Evolutionary conservation across 1,140 invertebrate genomes (phyloP).

Genomic region (Teleogryllus occipitalis): DNA sequence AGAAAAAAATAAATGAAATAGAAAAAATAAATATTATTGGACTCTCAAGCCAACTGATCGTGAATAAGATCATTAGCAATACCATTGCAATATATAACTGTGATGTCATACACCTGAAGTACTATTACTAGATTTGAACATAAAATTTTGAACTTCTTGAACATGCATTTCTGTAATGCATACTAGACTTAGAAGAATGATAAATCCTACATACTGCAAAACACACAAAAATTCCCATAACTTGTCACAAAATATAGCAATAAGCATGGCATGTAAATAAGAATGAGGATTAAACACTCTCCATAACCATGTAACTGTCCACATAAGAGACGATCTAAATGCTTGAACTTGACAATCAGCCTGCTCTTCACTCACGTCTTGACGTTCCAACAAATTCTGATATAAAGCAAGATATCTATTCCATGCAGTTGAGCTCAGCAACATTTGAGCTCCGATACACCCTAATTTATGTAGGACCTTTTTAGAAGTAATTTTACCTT

Average conservation of each 20-base stretch:
- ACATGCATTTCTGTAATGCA: conserved; percentile 47
- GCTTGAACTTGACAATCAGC: conserved; percentile 43
- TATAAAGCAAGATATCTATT: conserved; percentile 72
- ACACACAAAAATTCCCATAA: conserved; percentile 59
- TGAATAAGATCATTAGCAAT: neutral
- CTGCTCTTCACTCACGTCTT: conserved; percentile 40
- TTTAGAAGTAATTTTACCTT: conserved; percentile 52
- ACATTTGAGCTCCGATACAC: conserved; percentile 57
- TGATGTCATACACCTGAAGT: conserved; percentile 11
- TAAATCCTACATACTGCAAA: conserved; percentile 53
- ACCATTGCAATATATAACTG: too few relatives aligned
- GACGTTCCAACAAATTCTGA: conserved; percentile 60
- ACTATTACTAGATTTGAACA: conserved; percentile 18
- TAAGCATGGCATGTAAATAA: conserved; percentile 60
- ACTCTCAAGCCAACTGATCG: neutral
- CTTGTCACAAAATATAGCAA: conserved; percentile 73
- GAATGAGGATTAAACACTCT: conserved; percentile 71
- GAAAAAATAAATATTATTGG: too few relatives aligned
- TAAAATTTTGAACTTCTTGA: conserved; percentile 19
- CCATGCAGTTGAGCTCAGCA: conserved; percentile 65
- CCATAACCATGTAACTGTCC: conserved; percentile 65
- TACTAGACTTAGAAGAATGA: conserved; percentile 44
- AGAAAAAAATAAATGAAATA: too few relatives aligned
- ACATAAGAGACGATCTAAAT: conserved; percentile 56
- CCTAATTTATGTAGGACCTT: conserved; percentile 54